Evolutionary conservation across 2,113 vertebrate genomes (phyloP), one percentile per base, ranked within the genome.

Genomic region (Tapirus terrestris): DNA sequence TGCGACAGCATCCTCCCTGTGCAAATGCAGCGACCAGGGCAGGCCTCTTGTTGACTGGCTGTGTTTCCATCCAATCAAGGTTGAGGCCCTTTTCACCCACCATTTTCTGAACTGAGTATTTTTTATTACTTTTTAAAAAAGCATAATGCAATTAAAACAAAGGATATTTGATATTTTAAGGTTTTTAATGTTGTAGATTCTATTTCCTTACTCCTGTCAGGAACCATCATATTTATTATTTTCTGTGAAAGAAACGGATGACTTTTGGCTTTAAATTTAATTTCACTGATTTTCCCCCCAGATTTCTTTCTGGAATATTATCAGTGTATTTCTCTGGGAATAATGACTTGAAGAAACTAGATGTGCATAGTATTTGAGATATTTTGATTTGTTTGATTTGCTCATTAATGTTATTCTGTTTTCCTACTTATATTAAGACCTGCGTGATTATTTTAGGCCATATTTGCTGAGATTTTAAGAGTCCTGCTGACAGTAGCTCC

Each of bases 231-330:
- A 81, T 65, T 45, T 77, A 85, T 63, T 97, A 3, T 77, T 96
- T 92, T 93, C 31, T 86, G 25, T 94, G 27, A 73, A 85, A 80
- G 63, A 96, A 60, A 53, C 75, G 29, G 43, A 23, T 95, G 61
- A 36, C 27, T 83, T 94, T 77, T 86, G 76, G 70, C 58, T 84
- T 93, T 91, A 56, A 86, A 27, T 95, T 93, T 87, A 90, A 87
- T 83, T 93, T 77, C 33, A 87, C 27, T 86, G 0, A 68, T 94
- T 89, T 84, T 16, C 29, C 2, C 10, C 3, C 68, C 29, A 72
- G 12, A 72, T 67, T 68, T 93, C 11, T 58, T 96, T 90, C 89
- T 95, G 60, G 68, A 76, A 65, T 93, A 76, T 89, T 94, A 20
- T 43, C 88, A 58, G 43, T 80, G 17, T 96, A 45, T 80, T 89